phyloP scores from a whole-genome alignment of 1,140 invertebrate species.

The Zaprionus tsacasi region DNA sequence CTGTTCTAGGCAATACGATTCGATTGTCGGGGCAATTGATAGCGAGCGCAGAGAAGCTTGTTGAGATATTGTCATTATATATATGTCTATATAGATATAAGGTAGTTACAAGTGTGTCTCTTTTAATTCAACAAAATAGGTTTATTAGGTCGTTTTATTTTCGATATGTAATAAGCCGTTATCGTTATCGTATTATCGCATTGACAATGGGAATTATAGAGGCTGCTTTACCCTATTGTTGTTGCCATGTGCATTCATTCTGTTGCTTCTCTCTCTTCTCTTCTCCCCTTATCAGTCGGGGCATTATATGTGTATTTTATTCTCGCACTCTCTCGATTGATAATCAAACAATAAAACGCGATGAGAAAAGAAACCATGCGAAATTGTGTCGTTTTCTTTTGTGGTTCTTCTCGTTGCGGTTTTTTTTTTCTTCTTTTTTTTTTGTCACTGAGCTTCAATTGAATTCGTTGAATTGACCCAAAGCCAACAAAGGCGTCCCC shows the following conservation, averaged over 20 bases:
- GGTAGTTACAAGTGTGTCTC: too few species aligned
- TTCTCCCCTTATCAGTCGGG: background rate
- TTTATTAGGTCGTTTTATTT: background rate
- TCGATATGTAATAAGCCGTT: slow-evolving; percentile 17
- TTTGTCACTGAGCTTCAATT: slow-evolving; percentile 35
- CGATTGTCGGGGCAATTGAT: background rate
- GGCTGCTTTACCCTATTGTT: slow-evolving; percentile 6
- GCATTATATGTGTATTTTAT: slow-evolving; percentile 8
- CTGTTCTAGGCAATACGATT: background rate
- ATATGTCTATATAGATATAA: too few species aligned
- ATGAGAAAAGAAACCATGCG: slow-evolving; percentile 38
- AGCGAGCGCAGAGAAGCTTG: background rate
- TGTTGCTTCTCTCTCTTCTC: background rate
- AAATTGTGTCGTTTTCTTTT: slow-evolving; percentile 35
- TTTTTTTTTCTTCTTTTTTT: slow-evolving; percentile 5
- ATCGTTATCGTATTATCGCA: slow-evolving; percentile 42
- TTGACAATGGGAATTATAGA: slow-evolving; percentile 16
- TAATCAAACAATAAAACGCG: slow-evolving; percentile 52
- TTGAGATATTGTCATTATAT: too few species aligned
- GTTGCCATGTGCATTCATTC: slow-evolving; percentile 10
- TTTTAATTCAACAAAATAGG: background rate
- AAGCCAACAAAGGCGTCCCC: slow-evolving; percentile 12
- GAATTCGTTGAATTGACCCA: slow-evolving; percentile 26
- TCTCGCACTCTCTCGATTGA: slow-evolving; percentile 26
- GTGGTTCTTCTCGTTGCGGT: background rate